Evolutionary conservation across 2,797 vertebrate genomes (phyloP), one percentile per base, ranked within the genome.

Genomic region (Emys orbicularis): DNA sequence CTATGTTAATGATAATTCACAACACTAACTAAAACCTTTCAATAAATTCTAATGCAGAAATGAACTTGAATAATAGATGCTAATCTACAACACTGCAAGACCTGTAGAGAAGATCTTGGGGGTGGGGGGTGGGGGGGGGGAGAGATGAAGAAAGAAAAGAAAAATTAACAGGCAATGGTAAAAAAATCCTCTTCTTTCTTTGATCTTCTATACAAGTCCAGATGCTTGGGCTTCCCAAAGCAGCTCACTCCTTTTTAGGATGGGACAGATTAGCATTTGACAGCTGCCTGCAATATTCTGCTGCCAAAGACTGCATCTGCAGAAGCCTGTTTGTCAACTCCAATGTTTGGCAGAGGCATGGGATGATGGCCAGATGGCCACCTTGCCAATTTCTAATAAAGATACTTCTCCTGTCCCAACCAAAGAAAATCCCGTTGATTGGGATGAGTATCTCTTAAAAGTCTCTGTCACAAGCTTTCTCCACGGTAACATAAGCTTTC

Each of bases 211-310:
- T 72, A 84, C n/a, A 82, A 93, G 37, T 37, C 90, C 7, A 92
- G 54, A 93, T 68, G 80, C 77, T 79, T 96, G 88, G 83, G 88
- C 93, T 94, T 97, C 88, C 86, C 92, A 94, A 72, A 93, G 52
- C 37, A 81, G 89, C 74, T 92, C 86, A 91, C 34, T 18, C 47
- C 0, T 84, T 72, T 96, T 95, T 89, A 90, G 57, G 84, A 81
- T 83, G 83, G 59, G 74, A 92, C 88, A 90, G 65, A 96, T 93
- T 79, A 94, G 81, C 92, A 93, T 96, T 94, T 95, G 92, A 92
- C 93, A 94, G 86, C 86, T 95, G 97, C 83, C 84, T 94, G 47
- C 5, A 1, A 79, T 21, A 93, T 5, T 25, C 41, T 92, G 88
- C 65, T 96, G 95, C 94, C 93, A 97, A 88, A 82, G 53, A 41